phyloP scores from a whole-genome alignment of 2,797 vertebrate genomes.

The Silurus lanzhouensis region DNA sequence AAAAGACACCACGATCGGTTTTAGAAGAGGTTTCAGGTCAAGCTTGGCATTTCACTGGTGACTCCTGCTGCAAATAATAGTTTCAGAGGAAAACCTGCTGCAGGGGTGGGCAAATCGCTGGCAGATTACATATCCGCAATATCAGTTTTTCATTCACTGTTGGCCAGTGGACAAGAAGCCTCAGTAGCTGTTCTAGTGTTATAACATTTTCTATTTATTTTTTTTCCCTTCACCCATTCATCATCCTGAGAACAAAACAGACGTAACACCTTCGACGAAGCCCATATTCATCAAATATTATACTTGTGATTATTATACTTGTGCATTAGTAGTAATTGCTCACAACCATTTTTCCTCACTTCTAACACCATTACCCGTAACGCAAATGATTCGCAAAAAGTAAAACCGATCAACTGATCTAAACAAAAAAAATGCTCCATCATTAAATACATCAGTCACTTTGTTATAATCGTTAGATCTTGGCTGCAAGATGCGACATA shows the following conservation, averaged over 20 bases:
- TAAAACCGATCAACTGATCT: background rate
- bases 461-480: background rate
- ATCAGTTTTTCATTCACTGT: background rate
- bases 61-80: background rate
- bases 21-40: constrained; percentile 17
- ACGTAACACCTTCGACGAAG: background rate
- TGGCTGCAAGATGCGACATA: background rate
- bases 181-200: background rate
- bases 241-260: background rate
- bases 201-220: background rate
- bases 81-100: background rate
- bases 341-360: background rate
- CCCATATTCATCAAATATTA: background rate
- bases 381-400: background rate
- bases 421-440: background rate
- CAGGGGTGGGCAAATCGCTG: constrained; percentile 13
- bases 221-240: background rate
- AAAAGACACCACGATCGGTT: constrained; percentile 6
- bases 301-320: background rate
- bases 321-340: background rate
- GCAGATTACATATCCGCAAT: background rate
- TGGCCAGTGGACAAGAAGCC: background rate
- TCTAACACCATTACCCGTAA: background rate
- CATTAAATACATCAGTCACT: background rate
- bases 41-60: constrained; percentile 5